These are phyloP conservation scores for Campylorhamphus procurvoides DNA, from an alignment of 2,113 vertebrate genomes.

Conservation along the genomic window DNA sequence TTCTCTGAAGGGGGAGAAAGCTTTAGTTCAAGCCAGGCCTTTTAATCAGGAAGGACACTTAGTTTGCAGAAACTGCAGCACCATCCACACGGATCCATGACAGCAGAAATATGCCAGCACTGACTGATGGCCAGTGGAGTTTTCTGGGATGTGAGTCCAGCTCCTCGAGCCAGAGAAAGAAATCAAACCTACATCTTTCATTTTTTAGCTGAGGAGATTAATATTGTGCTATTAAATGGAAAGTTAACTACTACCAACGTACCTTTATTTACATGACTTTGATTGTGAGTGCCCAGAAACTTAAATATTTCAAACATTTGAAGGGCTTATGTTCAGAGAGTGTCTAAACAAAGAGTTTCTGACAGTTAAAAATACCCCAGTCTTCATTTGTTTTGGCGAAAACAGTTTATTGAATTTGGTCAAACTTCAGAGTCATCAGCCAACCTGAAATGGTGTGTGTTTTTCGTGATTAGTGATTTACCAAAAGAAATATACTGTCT, in stretches of 20 bases:
- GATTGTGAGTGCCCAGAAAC: neutral
- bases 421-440: neutral
- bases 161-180: neutral
- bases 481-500: neutral
- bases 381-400: neutral
- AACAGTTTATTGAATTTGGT: neutral
- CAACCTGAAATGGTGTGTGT: neutral
- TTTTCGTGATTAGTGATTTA: neutral
- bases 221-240: neutral
- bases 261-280: neutral
- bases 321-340: neutral
- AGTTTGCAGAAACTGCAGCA: neutral
- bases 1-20: neutral
- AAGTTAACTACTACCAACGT: neutral
- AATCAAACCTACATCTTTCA: neutral
- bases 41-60: neutral
- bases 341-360: neutral
- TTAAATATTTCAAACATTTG: neutral
- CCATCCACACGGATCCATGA: neutral
- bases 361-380: neutral
- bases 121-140: neutral
- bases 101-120: neutral
- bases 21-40: neutral
- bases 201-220: neutral
- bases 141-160: neutral